Base-by-base conservation (phyloP, 2,113 vertebrate genomes). In the Lota lota region DNA sequence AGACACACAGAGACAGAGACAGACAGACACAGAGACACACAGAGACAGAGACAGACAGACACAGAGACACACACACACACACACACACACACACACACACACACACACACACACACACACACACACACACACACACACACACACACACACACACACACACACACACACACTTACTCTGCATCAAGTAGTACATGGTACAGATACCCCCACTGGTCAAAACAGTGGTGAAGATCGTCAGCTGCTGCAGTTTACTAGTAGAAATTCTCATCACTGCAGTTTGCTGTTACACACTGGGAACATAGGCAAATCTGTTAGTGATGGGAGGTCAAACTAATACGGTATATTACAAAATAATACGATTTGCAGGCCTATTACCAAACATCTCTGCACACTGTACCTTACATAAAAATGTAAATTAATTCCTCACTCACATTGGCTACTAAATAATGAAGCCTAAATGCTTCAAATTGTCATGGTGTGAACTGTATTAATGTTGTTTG, bases 151-250 rank as follows among this genome's bases (percentile, higher is more conserved):
- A 66, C 7, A 22, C 50, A 60, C 21, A 3, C 36, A 62, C 5
- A 61, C 14, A 17, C n/a, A 17, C 17, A 10, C 16, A 72, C 90
- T 89, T 85, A 95, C 94, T 93, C 80, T 96, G 93, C 84, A 93
- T 87, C 24, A 93, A 89, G 66, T 89, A 90, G 81, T 94, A 94
- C 93, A 95, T 95, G 72, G 92, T 67, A 22, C 89, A 68, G 24
- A 91, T 86, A 56, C 92, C 92, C 40, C 84, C 85, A 0, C 92
- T 71, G 0, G 91, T 92, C 67, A 95, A 74, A 63, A 94, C 18
- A 0, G 92, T 93, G 78, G 94, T 80, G 81, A 93, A 94, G 79
- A 95, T 76, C 66, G 94, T 82, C 81, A 94, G 89, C 86, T 94
- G 88, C 84, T 92, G 84, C 66, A 96, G 88, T 6, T 90, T 90